A percentile compares a stretch with the other conserved stretches of the same genome.
These are phyloP conservation scores for Lithobates sylvaticus DNA, from an alignment of 2,797 vertebrate species.

Conservation along the genomic window DNA sequence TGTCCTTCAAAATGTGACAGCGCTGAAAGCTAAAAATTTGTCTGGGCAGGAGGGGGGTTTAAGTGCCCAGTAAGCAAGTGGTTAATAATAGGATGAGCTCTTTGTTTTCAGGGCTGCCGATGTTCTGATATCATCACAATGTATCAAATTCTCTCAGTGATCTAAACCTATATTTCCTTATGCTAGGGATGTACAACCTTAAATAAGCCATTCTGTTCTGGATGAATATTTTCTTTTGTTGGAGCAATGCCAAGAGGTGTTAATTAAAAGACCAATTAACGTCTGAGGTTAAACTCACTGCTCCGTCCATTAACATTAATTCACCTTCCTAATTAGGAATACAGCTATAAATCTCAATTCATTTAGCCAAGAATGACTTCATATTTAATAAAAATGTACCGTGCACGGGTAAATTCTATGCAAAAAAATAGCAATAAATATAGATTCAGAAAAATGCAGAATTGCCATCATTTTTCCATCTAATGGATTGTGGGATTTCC, in stretches of 20 bases:
- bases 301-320: slow-evolving; percentile 80
- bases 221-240: slow-evolving; percentile 67
- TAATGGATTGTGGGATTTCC: slow-evolving; percentile 70
- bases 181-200: not conserved
- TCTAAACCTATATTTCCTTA: slow-evolving; percentile 23
- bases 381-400: slow-evolving; percentile 54
- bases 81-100: not conserved
- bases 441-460: slow-evolving; percentile 63
- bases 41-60: no score
- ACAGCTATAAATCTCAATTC: slow-evolving; percentile 68
- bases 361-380: slow-evolving; percentile 69
- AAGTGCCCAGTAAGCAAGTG: no score
- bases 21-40: no score
- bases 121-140: slow-evolving; percentile 32
- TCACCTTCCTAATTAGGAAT: slow-evolving; percentile 78
- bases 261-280: slow-evolving; percentile 83
- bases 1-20: no score
- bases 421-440: not conserved
- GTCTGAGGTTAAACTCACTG: slow-evolving; percentile 82
- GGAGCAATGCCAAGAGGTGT: slow-evolving; percentile 73
- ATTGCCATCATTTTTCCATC: slow-evolving; percentile 70
- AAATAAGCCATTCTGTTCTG: slow-evolving; percentile 28
- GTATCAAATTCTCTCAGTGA: slow-evolving; percentile 48
- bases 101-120: not conserved
- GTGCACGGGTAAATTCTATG: slow-evolving; percentile 50